Base-by-base conservation (phyloP, 2,888 invertebrate species). In the Sisyra nigra region DNA sequence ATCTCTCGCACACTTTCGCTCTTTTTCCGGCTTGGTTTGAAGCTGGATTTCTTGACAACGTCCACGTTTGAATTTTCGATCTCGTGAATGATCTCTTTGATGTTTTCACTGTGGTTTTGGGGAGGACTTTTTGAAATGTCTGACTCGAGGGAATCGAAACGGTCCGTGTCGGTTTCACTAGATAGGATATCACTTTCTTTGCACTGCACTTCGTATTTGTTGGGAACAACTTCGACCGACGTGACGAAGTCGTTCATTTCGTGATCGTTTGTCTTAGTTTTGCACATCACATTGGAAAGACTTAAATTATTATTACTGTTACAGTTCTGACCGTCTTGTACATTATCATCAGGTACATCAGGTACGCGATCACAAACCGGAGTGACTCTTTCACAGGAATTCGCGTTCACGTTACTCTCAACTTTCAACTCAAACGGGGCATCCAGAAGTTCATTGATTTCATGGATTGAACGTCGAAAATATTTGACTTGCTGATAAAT, bases 401-500 rank as follows among this genome's bases (percentile, higher is more conserved):
- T 33, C 11, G 13, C 17, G 10, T 33, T 19, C 13, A 9, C 34
- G 10, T 9, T 24, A 30, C 13, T 11, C 10, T 40, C 11, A 24
- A 13, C 3, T 24, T 29, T 24, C 31, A 39, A 7, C 10, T 5
- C 19, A 13, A 40, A 17, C 17, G 32, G 41, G 9, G 41, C 41
- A 24, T 59, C 58, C 5, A 74, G 51, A 44, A 74, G 51, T 15
- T 69, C 76, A 55, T 84, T 84, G 0, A 83, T 80, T 60, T 83
- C 82, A 36, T 80, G 76, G 33, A 83, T 76, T 15, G 80, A 80
- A 50, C 77, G 69, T 33, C 76, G 68, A 51, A 82, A 80, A 55
- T 80, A 76, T 52, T 82, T 82, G 0, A 84, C 82, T 67, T 83
- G 74, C 50, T 80, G 80, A 53, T 84, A 84, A 1, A 83, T 74